Conservation (phyloP, 2,888 invertebrate genomes). For the Blastobasis adustella region DNA sequence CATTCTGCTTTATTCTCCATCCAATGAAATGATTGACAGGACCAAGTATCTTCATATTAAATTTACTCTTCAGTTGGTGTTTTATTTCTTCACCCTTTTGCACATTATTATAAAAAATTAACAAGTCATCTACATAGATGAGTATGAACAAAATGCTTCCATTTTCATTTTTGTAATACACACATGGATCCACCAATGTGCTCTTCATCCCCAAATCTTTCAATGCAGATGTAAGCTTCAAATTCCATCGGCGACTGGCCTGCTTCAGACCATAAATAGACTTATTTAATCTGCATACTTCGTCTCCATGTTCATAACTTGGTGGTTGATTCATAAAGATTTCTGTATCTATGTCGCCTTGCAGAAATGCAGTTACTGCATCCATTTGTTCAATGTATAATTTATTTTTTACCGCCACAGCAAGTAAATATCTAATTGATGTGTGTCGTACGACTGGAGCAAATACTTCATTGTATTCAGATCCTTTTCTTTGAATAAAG, state of each 20-base stretch:
- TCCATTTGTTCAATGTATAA: constrained; percentile 11
- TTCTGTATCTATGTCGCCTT: constrained; percentile 12
- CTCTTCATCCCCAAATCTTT: constrained; percentile 1
- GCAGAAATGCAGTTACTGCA: constrained; percentile 7
- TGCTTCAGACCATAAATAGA: constrained; percentile 10
- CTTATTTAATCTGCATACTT: constrained; percentile 13
- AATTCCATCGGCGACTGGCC: constrained; percentile 9
- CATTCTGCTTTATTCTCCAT: constrained; percentile 4
- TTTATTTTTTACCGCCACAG: constrained; percentile 3
- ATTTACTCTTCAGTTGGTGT: constrained; percentile 8
- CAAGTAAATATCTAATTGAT: constrained; percentile 10
- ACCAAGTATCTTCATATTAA: constrained; percentile 16
- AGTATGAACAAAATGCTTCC: not conserved
- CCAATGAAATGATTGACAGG: constrained; percentile 13
- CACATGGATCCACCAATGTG: constrained; percentile 9
- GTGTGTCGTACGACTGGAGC: constrained; percentile 11
- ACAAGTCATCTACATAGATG: constrained; percentile 1
- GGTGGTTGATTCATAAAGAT: constrained; percentile 12
- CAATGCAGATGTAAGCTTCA: constrained; percentile 4
- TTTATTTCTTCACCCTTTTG: constrained; percentile 1
- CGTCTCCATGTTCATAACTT: constrained; percentile 3
- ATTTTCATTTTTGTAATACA: not conserved
- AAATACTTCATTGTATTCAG: constrained; percentile 11
- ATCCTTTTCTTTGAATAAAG: constrained; percentile 15
- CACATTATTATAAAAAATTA: constrained; percentile 2